Base-by-base conservation (phyloP, 2,888 invertebrate species). In the Hemistola chrysoprasaria region DNA sequence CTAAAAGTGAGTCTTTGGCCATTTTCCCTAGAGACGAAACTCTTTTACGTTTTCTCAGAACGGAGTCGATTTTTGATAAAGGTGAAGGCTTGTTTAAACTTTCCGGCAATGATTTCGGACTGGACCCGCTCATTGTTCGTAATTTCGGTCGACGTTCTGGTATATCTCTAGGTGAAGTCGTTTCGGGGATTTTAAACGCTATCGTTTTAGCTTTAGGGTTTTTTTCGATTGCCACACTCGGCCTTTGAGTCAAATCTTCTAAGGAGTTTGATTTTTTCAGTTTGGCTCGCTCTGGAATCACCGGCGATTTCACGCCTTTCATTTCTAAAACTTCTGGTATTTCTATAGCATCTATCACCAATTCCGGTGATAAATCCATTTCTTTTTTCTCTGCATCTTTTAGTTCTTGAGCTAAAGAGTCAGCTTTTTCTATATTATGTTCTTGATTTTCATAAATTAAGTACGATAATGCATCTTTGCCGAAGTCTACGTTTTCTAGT, bases 31-130 rank as follows among this genome's bases (percentile, higher is more conserved):
- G 34, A 6, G 85, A 85, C 0, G 82, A 84, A 0, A 86, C 79
- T 7, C 79, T 87, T 41, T 83, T 84, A 56, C 82, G 87, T 54
- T 84, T 86, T 40, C 78, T 86, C 6, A 78, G 22, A 7, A 78
- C 61, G 0, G 73, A 60, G 0, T 82, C 82, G 65, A 85, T 70
- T 65, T 83, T 86, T 0, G 70, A 28, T 4, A 87, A 37, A 0
- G 85, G 83, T 8, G 76, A 79, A 0, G 83, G 84, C 26, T 83
- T 86, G 39, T 81, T 85, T 8, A 88, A 45, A 22, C 79, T 76
- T 22, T 90, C 89, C 0, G 88, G 88, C n/a, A 89, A 50, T 0
- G 86, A 85, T 66, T 90, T 89, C 0, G 89, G 89, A 47, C 88
- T 89, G 0, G 84, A 81, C 0, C 88, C 86, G 8, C 79, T 81